Evolutionary conservation across 2,113 vertebrate species (phyloP), one percentile per base, ranked within the genome.

Genomic region (Periophthalmus modestus): DNA sequence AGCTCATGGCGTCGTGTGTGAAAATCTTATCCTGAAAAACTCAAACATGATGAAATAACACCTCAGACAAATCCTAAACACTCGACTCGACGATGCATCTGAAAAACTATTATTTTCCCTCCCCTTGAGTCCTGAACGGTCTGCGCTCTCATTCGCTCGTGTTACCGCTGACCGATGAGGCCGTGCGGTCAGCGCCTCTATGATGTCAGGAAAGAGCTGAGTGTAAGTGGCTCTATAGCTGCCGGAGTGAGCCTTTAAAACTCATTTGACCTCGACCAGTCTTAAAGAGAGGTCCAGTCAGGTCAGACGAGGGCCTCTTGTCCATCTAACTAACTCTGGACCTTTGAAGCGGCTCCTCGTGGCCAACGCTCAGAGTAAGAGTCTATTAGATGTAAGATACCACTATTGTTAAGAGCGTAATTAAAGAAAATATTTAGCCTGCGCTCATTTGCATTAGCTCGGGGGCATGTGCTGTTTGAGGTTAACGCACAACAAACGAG

Each of bases 121-220:
- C 28, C 28, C 28, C 28, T 28, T 2, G 2, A 28, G 28, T 28
- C 28, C 28, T 28, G 79, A 92, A 93, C 92, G 92, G 92, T 93
- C 89, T 91, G 61, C 85, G 80, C 78, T 84, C 80, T 79, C 78
- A 66, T 82, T 84, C 81, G 78, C 78, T 87, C 62, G 79, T 82
- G 84, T 87, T 77, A 75, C 68, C 72, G 86, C 85, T 88, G 88
- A 88, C 82, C 82, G 75, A 66, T 82, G 80, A 81, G 76, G 85
- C 58, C 79, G 82, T 69, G 59, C 15, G 14, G 77, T 81, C 79
- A 85, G 15, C 88, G 73, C 77, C 81, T 86, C 83, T 86, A 75
- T 74, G 73, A 74, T 68, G 69, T 18, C 52, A 67, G 59, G 16
- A 23, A 57, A 33, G 58, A 50, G 52, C 52, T 54, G 48, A 28